phyloP scores from a whole-genome alignment of 2,113 vertebrate species.

The Maccullochella peelii region DNA sequence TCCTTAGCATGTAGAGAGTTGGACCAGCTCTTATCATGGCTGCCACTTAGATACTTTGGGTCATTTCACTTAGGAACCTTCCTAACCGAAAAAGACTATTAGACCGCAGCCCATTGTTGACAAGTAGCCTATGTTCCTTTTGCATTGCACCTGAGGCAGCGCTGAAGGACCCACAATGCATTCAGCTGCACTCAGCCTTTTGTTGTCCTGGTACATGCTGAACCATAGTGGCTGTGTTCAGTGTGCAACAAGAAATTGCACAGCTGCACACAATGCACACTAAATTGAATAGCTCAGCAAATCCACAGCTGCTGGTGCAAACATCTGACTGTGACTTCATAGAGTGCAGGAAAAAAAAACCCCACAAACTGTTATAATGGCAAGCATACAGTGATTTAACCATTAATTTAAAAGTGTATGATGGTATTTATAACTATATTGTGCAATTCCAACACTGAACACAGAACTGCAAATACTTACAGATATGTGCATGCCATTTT shows the following conservation, averaged over 20 bases:
- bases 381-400: background rate
- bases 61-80: too few species aligned
- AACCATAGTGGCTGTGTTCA: background rate
- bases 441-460: too few species aligned
- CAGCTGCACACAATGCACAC: constrained; percentile 14
- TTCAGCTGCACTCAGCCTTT: background rate
- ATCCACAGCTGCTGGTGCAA: constrained; percentile 1
- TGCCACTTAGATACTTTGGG: too few species aligned
- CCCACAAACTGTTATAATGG: background rate
- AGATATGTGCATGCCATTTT: too few species aligned
- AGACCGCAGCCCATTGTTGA: background rate
- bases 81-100: too few species aligned
- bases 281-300: constrained; percentile 15
- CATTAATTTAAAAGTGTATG: background rate
- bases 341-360: background rate
- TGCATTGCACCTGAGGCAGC: background rate
- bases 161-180: background rate
- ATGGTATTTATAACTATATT: background rate
- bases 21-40: too few species aligned
- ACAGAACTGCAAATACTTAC: background rate
- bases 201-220: background rate
- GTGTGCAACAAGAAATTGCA: constrained; percentile 8
- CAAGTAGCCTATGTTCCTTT: background rate
- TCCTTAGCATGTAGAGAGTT: too few species aligned
- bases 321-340: constrained; percentile 5